phyloP scores from a whole-genome alignment of 2,113 vertebrate genomes.

The Oreochromis tanganicae region DNA sequence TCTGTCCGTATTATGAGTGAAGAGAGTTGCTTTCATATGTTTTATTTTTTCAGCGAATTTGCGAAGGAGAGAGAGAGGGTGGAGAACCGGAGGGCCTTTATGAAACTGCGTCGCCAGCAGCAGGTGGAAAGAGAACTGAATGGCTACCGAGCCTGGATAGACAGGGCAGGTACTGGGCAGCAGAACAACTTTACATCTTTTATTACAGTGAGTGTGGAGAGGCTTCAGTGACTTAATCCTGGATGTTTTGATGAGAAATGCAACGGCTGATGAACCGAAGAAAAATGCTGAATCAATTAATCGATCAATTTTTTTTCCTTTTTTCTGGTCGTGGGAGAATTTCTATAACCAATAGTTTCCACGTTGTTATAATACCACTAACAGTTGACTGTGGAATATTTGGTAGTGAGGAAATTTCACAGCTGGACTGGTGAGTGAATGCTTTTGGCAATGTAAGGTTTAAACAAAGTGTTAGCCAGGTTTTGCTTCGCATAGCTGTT shows the following conservation, averaged over 20 bases:
- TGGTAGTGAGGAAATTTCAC: not conserved
- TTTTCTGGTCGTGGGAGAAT: not conserved
- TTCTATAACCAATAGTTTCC: not conserved
- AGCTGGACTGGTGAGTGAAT: not conserved
- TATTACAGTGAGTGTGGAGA: not conserved
- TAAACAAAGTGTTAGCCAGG: not conserved
- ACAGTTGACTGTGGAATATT: not conserved
- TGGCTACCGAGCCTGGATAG: constrained; percentile 96
- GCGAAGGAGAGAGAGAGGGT: constrained; percentile 97
- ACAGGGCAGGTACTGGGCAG: constrained; percentile 84
- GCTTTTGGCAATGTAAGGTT: not conserved
- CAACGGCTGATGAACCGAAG: not conserved
- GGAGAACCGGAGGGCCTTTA: constrained; percentile 96
- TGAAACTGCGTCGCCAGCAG: constrained; percentile 96
- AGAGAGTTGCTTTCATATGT: not conserved
- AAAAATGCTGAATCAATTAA: not conserved
- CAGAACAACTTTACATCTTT: not conserved
- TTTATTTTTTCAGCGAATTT: constrained; percentile 81
- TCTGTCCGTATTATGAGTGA: not conserved
- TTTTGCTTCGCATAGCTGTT: not conserved
- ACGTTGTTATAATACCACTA: not conserved
- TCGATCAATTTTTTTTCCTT: not conserved
- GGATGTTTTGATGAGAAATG: not conserved
- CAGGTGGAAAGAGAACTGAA: constrained; percentile 96
- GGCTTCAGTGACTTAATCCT: not conserved